Percentiles rank a stretch among this genome's conserved stretches.
These are phyloP conservation scores for Mungos mungo DNA, from an alignment of 2,113 vertebrate species.

Conservation along the genomic window DNA sequence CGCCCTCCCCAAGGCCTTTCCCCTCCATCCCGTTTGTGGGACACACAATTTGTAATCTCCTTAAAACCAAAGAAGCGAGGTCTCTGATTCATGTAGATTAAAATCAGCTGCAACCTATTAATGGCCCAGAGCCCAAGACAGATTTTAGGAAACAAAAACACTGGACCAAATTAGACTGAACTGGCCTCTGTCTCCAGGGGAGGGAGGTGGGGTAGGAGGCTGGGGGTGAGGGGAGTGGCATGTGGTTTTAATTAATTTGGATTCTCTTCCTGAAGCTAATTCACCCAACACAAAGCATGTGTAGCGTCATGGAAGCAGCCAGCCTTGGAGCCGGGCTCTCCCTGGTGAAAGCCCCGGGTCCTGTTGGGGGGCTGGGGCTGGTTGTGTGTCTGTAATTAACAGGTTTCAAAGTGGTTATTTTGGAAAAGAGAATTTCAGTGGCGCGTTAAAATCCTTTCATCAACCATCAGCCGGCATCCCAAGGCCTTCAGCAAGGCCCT, in stretches of 20 bases:
- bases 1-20: constrained; percentile 34
- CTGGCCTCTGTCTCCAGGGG: constrained; percentile 83
- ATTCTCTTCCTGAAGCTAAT: constrained; percentile 86
- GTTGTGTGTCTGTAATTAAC: constrained; percentile 85
- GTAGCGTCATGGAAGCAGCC: constrained; percentile 70
- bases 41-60: constrained; percentile 86
- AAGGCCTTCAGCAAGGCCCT: constrained; percentile 68
- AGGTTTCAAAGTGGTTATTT: constrained; percentile 83
- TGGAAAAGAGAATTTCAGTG: constrained; percentile 83
- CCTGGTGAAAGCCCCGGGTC: constrained; percentile 79
- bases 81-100: constrained; percentile 86
- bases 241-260: constrained; percentile 87
- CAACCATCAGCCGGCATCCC: constrained; percentile 78
- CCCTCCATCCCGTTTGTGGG: constrained; percentile 77
- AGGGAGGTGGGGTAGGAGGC: constrained; percentile 72
- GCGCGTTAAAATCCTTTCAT: constrained; percentile 83
- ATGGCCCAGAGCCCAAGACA: constrained; percentile 83
- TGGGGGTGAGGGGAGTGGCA: constrained; percentile 78
- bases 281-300: constrained; percentile 84
- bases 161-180: constrained; percentile 85
- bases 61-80: constrained; percentile 83
- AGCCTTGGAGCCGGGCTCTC: constrained; percentile 77
- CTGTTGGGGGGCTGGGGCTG: constrained; percentile 74
- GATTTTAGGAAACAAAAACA: constrained; percentile 88
- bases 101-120: constrained; percentile 88